A percentile compares a stretch with the other conserved stretches of the same genome.
Conservation (phyloP, 2,113 vertebrate genomes). For the Catharus bicknelli region DNA sequence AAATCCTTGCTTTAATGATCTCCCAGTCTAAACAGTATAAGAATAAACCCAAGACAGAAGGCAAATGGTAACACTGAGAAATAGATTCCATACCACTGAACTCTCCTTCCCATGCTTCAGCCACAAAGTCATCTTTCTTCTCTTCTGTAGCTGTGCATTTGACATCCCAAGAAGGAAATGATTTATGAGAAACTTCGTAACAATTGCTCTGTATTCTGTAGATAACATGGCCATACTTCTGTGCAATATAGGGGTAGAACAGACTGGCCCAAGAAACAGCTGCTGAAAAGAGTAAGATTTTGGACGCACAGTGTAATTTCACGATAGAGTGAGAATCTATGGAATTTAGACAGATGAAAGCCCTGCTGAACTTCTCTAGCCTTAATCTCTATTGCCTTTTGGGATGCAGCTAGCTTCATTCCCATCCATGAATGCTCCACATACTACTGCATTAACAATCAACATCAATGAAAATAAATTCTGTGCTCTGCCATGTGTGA, state of each 20-base stretch:
- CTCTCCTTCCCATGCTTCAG: background rate
- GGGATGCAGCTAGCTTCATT: background rate
- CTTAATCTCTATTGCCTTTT: background rate
- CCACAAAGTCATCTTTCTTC: conserved; percentile 42
- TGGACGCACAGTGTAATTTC: conserved; percentile 43
- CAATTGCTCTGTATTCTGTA: conserved; percentile 1
- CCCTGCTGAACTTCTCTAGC: background rate
- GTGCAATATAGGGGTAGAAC: background rate
- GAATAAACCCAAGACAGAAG: background rate
- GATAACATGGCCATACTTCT: background rate
- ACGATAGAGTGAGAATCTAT: conserved; percentile 2
- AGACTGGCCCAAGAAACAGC: background rate
- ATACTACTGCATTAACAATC: background rate
- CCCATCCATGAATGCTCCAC: background rate
- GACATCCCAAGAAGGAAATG: background rate
- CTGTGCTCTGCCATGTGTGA: background rate
- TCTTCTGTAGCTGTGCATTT: background rate
- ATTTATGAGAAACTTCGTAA: background rate
- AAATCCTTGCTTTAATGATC: background rate
- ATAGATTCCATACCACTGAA: background rate
- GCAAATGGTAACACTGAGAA: background rate
- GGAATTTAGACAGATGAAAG: conserved; percentile 26
- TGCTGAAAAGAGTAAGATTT: background rate
- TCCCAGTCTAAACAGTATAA: background rate
- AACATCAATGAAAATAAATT: background rate